phyloP scores from a whole-genome alignment of 2,113 vertebrate genomes.

The Todiramphus saurophagus region DNA sequence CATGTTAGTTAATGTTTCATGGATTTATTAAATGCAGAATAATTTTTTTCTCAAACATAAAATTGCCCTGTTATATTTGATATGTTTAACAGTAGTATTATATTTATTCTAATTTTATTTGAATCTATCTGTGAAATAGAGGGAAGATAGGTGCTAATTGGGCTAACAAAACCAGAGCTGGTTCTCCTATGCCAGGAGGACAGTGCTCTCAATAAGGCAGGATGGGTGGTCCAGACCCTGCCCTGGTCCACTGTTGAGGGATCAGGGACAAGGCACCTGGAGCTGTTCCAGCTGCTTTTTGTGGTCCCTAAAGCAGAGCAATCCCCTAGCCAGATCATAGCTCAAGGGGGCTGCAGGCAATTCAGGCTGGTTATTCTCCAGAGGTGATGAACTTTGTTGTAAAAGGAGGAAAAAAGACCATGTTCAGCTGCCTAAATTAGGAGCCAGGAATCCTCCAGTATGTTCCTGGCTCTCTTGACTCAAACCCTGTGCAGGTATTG shows the following conservation, averaged over 20 bases:
- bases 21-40: background rate
- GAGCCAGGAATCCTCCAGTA: background rate
- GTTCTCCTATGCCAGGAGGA: background rate
- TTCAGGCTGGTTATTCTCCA: background rate
- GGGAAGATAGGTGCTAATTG: background rate
- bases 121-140: background rate
- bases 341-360: background rate
- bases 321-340: accelerated
- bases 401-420: background rate
- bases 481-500: background rate
- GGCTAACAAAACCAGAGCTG: background rate
- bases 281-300: background rate
- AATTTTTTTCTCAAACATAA: background rate
- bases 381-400: background rate
- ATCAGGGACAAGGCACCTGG: accelerated
- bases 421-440: background rate
- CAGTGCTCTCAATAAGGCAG: background rate
- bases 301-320: background rate
- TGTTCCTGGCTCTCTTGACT: background rate
- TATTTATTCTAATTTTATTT: background rate
- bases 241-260: no score
- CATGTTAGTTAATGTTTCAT: background rate
- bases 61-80: background rate
- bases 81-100: background rate
- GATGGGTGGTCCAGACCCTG: background rate